These are phyloP conservation scores for Ornithorhynchus anatinus DNA, from an alignment of 2,113 vertebrate genomes.

Conservation along the genomic window DNA sequence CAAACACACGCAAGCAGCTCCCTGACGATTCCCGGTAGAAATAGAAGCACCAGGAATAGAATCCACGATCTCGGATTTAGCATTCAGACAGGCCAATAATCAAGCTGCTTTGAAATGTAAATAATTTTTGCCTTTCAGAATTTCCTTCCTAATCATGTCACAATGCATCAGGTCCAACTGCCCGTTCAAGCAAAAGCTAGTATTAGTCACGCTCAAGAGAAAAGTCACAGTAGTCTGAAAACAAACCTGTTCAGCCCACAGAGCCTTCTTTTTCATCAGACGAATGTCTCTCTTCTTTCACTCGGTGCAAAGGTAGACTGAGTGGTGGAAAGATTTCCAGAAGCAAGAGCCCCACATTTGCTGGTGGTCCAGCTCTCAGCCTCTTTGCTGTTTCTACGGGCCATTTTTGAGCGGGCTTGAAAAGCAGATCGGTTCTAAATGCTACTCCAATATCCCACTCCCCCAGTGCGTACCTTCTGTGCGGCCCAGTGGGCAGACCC, in stretches of 20 bases:
- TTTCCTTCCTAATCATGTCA: conserved; percentile 51
- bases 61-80: neutral
- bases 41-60: neutral
- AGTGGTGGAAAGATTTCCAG: neutral
- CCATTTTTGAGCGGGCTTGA: too few relatives aligned
- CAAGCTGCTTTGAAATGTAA: conserved; percentile 54
- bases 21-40: conserved; percentile 20
- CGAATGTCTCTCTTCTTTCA: neutral
- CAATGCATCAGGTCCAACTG: conserved; percentile 36
- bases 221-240: neutral
- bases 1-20: neutral
- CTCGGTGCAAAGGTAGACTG: neutral
- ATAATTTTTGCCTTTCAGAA: conserved; percentile 62
- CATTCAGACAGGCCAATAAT: conserved; percentile 3
- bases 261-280: neutral
- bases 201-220: conserved; percentile 8
- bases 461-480: too few relatives aligned
- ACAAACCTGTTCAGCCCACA: conserved; percentile 11
- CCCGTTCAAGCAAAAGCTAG: conserved; percentile 47
- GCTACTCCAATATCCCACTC: too few relatives aligned
- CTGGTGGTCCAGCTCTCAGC: too few relatives aligned
- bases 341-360: neutral
- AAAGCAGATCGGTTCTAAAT: too few relatives aligned
- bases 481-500: too few relatives aligned
- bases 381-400: too few relatives aligned